Percentiles rank a stretch among this genome's conserved stretches.
Conservation (phyloP, 2,888 invertebrate species). For the Zelleria hepariella region DNA sequence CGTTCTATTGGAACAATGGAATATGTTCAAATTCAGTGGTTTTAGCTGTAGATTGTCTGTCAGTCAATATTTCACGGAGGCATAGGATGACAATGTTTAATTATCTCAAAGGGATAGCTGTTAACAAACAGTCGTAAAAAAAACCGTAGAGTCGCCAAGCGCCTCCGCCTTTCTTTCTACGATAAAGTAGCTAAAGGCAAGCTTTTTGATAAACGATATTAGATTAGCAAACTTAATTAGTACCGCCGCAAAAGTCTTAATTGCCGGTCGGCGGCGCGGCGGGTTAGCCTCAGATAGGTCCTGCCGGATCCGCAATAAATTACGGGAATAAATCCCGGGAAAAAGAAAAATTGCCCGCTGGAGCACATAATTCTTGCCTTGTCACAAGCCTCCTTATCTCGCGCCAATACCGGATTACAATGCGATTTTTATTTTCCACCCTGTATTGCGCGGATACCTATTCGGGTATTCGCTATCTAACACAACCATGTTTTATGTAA, state of each 20-base stretch:
- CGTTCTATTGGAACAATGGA: too few species aligned
- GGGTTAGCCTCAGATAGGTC: constrained; percentile 66
- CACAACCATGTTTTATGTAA: neutral
- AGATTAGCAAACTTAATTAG: constrained; percentile 8
- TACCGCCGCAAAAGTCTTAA: constrained; percentile 45
- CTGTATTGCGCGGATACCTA: constrained; percentile 28
- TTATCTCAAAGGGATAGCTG: too few species aligned
- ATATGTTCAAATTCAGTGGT: too few species aligned
- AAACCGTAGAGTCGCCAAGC: neutral
- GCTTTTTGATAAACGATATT: constrained; percentile 4
- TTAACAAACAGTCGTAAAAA: too few species aligned
- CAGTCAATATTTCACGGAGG: too few species aligned
- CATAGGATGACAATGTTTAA: too few species aligned
- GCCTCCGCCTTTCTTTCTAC: neutral
- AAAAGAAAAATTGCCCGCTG: constrained; percentile 72
- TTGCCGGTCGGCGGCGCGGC: constrained; percentile 47
- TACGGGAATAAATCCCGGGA: constrained; percentile 70
- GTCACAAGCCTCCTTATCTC: constrained; percentile 72
- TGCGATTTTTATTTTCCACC: constrained; percentile 67
- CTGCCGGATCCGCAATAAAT: constrained; percentile 67
- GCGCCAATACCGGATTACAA: constrained; percentile 72
- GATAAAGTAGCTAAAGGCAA: neutral
- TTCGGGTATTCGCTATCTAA: neutral
- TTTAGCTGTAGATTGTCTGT: too few species aligned
- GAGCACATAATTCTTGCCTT: constrained; percentile 74